These are phyloP conservation scores for Falco biarmicus DNA, from an alignment of 2,797 vertebrate species.

Conservation along the genomic window DNA sequence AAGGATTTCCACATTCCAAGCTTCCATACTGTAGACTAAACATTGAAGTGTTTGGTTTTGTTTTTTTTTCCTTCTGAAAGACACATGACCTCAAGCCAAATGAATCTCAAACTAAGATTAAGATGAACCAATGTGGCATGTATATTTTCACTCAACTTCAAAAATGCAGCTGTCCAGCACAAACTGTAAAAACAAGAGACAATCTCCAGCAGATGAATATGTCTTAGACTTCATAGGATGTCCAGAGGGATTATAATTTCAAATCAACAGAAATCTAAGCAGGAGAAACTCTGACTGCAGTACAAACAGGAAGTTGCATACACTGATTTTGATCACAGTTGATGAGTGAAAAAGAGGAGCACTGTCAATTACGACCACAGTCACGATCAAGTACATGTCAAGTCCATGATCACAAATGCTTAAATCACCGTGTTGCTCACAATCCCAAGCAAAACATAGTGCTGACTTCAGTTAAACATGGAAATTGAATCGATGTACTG, in stretches of 20 bases:
- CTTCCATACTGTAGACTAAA: neutral
- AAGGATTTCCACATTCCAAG: neutral
- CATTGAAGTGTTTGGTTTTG: neutral
- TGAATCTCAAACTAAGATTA: neutral
- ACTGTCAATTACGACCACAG: neutral
- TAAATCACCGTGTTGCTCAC: neutral
- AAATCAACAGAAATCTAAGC: neutral
- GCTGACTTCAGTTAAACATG: neutral
- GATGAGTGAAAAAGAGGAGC: neutral
- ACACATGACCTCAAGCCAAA: neutral
- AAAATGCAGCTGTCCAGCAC: neutral
- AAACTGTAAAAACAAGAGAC: neutral
- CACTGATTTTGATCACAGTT: neutral
- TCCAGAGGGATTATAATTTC: neutral
- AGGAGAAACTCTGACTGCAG: neutral
- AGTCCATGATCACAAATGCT: neutral
- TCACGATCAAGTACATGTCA: neutral
- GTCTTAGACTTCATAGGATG: neutral
- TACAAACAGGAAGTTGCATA: neutral
- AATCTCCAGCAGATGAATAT: constrained; percentile 8
- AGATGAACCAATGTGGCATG: neutral
- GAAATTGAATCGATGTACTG: fast-evolving
- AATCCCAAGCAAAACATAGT: neutral
- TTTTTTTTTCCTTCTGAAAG: neutral
- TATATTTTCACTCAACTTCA: neutral